A percentile compares a stretch with the other conserved stretches of the same genome.
These are phyloP conservation scores for Chaetodon trifasciatus DNA, from an alignment of 2,797 vertebrate species.

Conservation along the genomic window DNA sequence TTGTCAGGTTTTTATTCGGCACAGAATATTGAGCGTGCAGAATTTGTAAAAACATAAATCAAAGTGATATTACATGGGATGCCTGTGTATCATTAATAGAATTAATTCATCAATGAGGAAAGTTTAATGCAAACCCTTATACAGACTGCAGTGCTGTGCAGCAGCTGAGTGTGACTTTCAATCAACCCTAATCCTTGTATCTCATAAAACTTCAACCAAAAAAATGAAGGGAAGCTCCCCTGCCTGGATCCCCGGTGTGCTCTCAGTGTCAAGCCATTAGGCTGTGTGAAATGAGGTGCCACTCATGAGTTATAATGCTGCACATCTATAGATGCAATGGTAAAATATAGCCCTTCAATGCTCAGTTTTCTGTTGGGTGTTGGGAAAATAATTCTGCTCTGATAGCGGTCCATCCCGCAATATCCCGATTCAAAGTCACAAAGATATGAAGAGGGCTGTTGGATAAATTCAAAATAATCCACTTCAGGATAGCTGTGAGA, in stretches of 20 bases:
- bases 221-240: constrained; percentile 78
- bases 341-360: constrained; percentile 79
- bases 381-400: constrained; percentile 79
- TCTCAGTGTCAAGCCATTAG: constrained; percentile 90
- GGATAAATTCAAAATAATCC: constrained; percentile 83
- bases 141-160: constrained; percentile 36
- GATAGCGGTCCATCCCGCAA: constrained; percentile 72
- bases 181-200: constrained; percentile 79
- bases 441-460: constrained; percentile 74
- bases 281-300: constrained; percentile 91
- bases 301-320: constrained; percentile 89
- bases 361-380: constrained; percentile 69
- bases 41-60: constrained; percentile 50
- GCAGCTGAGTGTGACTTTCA: constrained; percentile 74
- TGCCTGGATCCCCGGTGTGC: constrained; percentile 82
- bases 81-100: constrained; percentile 59
- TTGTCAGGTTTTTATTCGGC: constrained; percentile 63
- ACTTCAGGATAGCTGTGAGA: constrained; percentile 78
- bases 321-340: constrained; percentile 80
- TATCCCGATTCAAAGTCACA: constrained; percentile 80
- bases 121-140: constrained; percentile 47
- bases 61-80: constrained; percentile 20
- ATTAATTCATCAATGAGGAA: constrained; percentile 61
- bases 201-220: constrained; percentile 78
- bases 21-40: constrained; percentile 47